These are phyloP conservation scores for Drosophila ohnishii DNA, from an alignment of 1,140 invertebrate species.

Conservation along the genomic window DNA sequence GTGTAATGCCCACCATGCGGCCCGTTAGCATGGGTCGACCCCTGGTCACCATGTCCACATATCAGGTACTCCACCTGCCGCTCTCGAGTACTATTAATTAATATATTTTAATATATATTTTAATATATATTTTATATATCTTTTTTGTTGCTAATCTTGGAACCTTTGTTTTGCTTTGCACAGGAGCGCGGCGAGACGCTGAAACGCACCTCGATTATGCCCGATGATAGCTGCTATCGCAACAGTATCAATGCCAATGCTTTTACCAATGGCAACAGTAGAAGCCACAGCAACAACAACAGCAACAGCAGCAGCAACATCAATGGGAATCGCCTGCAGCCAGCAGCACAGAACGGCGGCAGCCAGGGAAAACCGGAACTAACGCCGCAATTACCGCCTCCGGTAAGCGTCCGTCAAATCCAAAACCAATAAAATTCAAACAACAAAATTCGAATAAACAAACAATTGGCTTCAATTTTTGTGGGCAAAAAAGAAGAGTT, in stretches of 20 bases:
- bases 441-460: slow-evolving; percentile 5
- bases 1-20: slow-evolving; percentile 68
- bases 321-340: slow-evolving; percentile 54
- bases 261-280: slow-evolving; percentile 13
- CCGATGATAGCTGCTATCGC: slow-evolving; percentile 74
- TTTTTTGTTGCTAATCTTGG: not conserved
- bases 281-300: slow-evolving; percentile 27
- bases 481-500: not conserved
- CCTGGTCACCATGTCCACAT: slow-evolving; percentile 68
- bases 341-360: slow-evolving; percentile 48
- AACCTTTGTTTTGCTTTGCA: not conserved
- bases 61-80: slow-evolving; percentile 39
- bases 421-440: slow-evolving; percentile 7
- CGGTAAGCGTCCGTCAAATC: slow-evolving; percentile 83
- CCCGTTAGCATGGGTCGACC: slow-evolving; percentile 65
- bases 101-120: not conserved
- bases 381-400: slow-evolving; percentile 84
- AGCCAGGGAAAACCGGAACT: slow-evolving; percentile 49
- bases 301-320: slow-evolving; percentile 9
- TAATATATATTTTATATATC: not conserved
- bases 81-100: not conserved
- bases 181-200: slow-evolving; percentile 73
- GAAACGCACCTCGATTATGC: slow-evolving; percentile 77
- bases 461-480: not conserved
- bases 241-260: slow-evolving; percentile 51